Evolutionary conservation across 2,888 invertebrate species (phyloP).

Genomic region (Cerceris rybyensis): DNA sequence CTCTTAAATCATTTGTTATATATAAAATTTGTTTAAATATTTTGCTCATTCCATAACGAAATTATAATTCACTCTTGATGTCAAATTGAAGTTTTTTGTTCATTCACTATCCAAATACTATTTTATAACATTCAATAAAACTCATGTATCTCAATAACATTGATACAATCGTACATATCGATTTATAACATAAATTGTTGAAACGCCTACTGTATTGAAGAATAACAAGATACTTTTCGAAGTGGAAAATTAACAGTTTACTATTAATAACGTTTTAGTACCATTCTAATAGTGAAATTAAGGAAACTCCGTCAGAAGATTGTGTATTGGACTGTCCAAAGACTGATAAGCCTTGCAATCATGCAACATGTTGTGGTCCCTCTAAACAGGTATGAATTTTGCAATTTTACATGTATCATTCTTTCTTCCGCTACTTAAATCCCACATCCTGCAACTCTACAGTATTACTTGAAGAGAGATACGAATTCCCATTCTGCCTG

Average conservation of each 20-base stretch:
- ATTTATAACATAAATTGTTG: background rate
- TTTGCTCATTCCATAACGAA: too few species aligned
- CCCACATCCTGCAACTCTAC: slow-evolving; percentile 47
- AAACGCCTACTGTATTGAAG: background rate
- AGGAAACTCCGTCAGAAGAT: slow-evolving; percentile 83
- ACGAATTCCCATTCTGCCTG: slow-evolving; percentile 56
- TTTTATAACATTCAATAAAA: too few species aligned
- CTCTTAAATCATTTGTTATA: too few species aligned
- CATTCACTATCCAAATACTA: too few species aligned
- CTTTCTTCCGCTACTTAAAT: slow-evolving; percentile 13
- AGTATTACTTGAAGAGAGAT: slow-evolving; percentile 71
- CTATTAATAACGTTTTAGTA: slow-evolving; percentile 74
- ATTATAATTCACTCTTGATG: too few species aligned
- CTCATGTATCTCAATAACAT: too few species aligned
- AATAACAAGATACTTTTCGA: background rate
- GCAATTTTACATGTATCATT: slow-evolving; percentile 18
- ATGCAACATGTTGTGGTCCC: slow-evolving; percentile 94
- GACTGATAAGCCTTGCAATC: slow-evolving; percentile 91
- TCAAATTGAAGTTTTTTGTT: too few species aligned
- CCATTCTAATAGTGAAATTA: slow-evolving; percentile 81
- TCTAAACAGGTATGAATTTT: slow-evolving; percentile 86
- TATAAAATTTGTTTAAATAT: too few species aligned
- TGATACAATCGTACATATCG: too few species aligned
- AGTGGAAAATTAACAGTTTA: background rate
- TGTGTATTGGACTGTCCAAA: slow-evolving; percentile 95